Evolutionary conservation across 2,113 vertebrate species (phyloP), one percentile per base, ranked within the genome.

Genomic region (Zosterops pallidus): DNA sequence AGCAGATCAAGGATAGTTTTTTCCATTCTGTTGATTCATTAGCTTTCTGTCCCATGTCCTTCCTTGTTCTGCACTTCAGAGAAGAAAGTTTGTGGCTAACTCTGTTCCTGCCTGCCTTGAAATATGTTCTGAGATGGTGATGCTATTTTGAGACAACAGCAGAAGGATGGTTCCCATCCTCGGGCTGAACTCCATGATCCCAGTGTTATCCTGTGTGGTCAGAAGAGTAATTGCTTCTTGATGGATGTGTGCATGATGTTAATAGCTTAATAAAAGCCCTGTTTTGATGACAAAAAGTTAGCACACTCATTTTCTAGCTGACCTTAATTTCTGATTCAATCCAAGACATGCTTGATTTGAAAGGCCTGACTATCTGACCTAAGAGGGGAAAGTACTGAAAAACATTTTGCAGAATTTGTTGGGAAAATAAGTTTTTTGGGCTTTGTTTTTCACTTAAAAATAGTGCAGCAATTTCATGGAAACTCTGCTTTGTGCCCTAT

Each of bases 101-200:
- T 92, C 44, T 86, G 41, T 65, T 83, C 37, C n/a, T 93, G 35
- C 55, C 41, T 89, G 70, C 20, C 42, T 50, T 79, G 39, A 77
- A 94, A 75, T 59, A 7, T 49, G 12, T 92, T 85, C 31, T 92
- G 78, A 37, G 83, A 41, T 24, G 56, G 33, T 52, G 79, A n/a
- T 89, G 72, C 91, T 96, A 74, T 96, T 94, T 92, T 89, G 83
- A 85, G 89, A 80, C 47, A 85, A 42, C 72, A 96, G 15, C 86
- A 88, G 82, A 76, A 89, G 39, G 35, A 86, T 90, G 9, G 33
- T 88, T 97, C 83, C 55, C 71, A 85, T 88, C 91, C 55, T 85
- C 0, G 0, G 62, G 69, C 76, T 93, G 87, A 86, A 53, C 77
- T 90, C 50, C 25, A 5, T 42, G 75, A 86, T 86, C 76, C 33